Conservation (phyloP, 2,797 vertebrate genomes). For the Anabacerthia variegaticeps region DNA sequence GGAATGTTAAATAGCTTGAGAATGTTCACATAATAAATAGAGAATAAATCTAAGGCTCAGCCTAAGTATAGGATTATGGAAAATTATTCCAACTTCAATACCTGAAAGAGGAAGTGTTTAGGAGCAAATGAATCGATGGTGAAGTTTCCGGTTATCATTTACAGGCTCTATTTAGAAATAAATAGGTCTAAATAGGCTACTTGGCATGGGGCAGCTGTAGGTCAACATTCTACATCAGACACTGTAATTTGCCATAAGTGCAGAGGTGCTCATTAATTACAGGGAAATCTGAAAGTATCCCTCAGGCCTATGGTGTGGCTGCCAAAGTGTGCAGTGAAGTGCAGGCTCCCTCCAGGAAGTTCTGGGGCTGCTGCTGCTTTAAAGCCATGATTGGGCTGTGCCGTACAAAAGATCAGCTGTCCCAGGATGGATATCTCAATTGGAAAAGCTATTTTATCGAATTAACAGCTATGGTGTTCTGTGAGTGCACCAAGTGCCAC, state of each 20-base stretch:
- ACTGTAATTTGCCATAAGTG: constrained; percentile 62
- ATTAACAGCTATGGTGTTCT: constrained; percentile 60
- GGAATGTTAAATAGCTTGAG: constrained; percentile 72
- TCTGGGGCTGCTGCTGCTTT: constrained; percentile 47
- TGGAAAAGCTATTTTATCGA: constrained; percentile 63
- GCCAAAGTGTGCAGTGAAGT: constrained; percentile 60
- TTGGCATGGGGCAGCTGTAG: constrained; percentile 58
- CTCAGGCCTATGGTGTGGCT: constrained; percentile 51
- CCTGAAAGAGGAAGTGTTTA: constrained; percentile 74
- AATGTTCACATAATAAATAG: constrained; percentile 66
- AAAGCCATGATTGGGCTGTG: constrained; percentile 32
- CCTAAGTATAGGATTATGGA: constrained; percentile 70
- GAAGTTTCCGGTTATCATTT: constrained; percentile 77
- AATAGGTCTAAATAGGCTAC: constrained; percentile 73
- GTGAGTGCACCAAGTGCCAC: constrained; percentile 49
- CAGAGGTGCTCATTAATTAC: constrained; percentile 70
- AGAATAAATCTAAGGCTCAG: constrained; percentile 70
- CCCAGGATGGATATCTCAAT: constrained; percentile 60
- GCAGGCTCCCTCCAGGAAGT: constrained; percentile 53
- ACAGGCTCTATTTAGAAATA: constrained; percentile 75
- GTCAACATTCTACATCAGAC: constrained; percentile 67
- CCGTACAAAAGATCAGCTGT: constrained; percentile 56
- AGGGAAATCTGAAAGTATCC: constrained; percentile 64
- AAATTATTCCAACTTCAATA: constrained; percentile 69
- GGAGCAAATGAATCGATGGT: constrained; percentile 74